Evolutionary conservation across 2,888 invertebrate species (phyloP).

Genomic region (Maniola hyperantus): DNA sequence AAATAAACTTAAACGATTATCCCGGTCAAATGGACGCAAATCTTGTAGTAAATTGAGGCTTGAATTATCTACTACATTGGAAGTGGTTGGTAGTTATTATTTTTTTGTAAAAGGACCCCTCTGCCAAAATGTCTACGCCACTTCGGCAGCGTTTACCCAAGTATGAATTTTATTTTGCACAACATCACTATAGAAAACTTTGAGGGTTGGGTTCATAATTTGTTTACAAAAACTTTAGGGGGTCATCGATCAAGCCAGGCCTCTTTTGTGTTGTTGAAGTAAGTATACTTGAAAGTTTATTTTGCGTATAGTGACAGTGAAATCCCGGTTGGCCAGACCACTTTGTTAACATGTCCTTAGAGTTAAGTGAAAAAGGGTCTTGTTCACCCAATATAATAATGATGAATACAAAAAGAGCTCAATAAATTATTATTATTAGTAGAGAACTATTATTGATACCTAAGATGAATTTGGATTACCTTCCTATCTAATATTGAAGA

Average conservation of each 20-base stretch:
- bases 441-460: too few species aligned
- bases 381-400: not conserved
- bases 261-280: constrained; percentile 11
- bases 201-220: constrained; percentile 5
- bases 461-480: too few species aligned
- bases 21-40: too few species aligned
- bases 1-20: too few species aligned
- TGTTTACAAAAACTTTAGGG: constrained; percentile 2
- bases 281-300: constrained; percentile 10
- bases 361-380: not conserved
- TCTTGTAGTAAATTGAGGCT: too few species aligned
- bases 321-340: constrained; percentile 13
- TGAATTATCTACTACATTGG: too few species aligned
- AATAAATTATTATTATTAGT: not conserved
- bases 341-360: constrained; percentile 9
- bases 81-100: too few species aligned
- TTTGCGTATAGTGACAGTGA: constrained; percentile 11
- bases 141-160: not conserved
- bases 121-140: not conserved
- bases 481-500: too few species aligned
- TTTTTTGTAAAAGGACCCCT: too few species aligned
- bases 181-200: not conserved
- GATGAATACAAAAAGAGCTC: too few species aligned
- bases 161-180: not conserved
- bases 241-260: constrained; percentile 15